Conservation (phyloP, 2,797 vertebrate genomes). For the Acrossocheilus wenchowensis region DNA sequence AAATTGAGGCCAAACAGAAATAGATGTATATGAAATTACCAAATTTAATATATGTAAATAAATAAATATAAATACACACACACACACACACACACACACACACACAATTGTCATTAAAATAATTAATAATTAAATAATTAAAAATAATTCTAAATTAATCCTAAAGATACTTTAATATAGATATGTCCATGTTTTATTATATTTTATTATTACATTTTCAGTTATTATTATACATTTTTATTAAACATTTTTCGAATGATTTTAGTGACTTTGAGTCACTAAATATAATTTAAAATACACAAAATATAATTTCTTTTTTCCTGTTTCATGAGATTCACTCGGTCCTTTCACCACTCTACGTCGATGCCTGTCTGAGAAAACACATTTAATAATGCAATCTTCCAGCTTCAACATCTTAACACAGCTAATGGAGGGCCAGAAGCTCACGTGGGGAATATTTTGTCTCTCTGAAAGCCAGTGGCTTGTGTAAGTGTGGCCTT, state of each 20-base stretch:
- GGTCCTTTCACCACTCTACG: background rate
- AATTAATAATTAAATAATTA: background rate
- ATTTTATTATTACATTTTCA: background rate
- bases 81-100: no score
- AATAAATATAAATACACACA: background rate
- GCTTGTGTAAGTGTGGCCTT: constrained; percentile 51
- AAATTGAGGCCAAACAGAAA: no score
- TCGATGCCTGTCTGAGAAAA: background rate
- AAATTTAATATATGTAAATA: background rate
- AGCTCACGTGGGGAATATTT: background rate
- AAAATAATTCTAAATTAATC: background rate
- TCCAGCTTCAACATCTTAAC: background rate
- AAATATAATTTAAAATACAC: background rate
- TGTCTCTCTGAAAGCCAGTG: constrained; percentile 49
- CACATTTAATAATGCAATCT: constrained; percentile 1
- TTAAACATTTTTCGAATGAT: background rate
- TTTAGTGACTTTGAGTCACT: background rate
- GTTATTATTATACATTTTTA: background rate
- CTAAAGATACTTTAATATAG: background rate
- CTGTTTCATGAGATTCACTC: background rate
- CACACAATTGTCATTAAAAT: no score
- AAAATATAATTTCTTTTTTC: background rate
- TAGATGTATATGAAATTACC: no score
- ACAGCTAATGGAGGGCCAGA: background rate
- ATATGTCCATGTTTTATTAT: background rate